Evolutionary conservation across 2,888 invertebrate genomes (phyloP).

Genomic region (Abrostola triplasia): DNA sequence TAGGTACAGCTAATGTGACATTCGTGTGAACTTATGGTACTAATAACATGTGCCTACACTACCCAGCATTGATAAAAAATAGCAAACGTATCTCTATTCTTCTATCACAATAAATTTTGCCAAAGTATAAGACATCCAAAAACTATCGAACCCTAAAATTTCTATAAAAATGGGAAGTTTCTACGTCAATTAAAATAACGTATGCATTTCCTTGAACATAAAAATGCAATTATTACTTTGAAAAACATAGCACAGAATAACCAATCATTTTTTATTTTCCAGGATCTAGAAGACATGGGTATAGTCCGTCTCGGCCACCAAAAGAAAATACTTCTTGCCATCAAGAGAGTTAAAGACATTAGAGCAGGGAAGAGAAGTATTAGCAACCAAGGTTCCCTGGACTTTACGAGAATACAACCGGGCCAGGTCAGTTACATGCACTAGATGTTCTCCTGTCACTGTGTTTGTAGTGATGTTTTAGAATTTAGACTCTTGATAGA

Average conservation of each 20-base stretch:
- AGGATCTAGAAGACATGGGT: conserved; percentile 98
- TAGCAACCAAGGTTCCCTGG: conserved; percentile 84
- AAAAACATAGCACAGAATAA: neutral
- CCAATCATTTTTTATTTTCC: conserved; percentile 47
- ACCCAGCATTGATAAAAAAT: too few species aligned
- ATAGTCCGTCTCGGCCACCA: conserved; percentile 98
- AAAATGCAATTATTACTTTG: too few species aligned
- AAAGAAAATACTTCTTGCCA: conserved; percentile 98
- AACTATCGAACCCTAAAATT: too few species aligned
- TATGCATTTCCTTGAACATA: too few species aligned
- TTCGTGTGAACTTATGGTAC: too few species aligned
- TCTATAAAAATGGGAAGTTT: too few species aligned
- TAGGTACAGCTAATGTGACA: too few species aligned
- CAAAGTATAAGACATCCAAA: too few species aligned
- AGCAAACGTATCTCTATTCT: too few species aligned
- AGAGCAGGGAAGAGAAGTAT: conserved; percentile 94
- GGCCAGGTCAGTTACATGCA: conserved; percentile 83
- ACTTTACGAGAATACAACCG: conserved; percentile 82
- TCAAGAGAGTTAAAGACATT: conserved; percentile 98
- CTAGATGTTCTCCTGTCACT: conserved; percentile 49
- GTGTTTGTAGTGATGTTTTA: conserved; percentile 85
- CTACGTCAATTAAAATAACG: too few species aligned
- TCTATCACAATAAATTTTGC: too few species aligned
- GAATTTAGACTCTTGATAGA: conserved; percentile 71
- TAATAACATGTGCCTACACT: too few species aligned